A percentile compares a stretch with the other conserved stretches of the same genome.
phyloP scores from a whole-genome alignment of 2,888 invertebrate genomes.

The Drosophila ustulata region DNA sequence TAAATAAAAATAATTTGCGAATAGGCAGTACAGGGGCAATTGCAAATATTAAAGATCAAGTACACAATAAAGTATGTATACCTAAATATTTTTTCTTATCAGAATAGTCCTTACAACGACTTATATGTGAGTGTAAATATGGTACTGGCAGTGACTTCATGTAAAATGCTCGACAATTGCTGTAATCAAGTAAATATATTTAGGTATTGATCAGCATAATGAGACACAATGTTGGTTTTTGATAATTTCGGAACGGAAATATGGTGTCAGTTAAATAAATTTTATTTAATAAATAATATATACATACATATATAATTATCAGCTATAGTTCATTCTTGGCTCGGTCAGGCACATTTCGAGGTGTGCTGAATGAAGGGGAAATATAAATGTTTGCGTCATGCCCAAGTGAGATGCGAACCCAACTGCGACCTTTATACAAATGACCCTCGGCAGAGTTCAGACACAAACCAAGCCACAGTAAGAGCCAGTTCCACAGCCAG shows the following conservation, averaged over 20 bases:
- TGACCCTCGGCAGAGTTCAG: slow-evolving; percentile 49
- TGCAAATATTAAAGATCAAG: slow-evolving; percentile 32
- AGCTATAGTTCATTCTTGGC: slow-evolving; percentile 1
- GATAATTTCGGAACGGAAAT: slow-evolving; percentile 59
- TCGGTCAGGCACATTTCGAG: slow-evolving; percentile 27
- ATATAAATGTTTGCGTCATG: slow-evolving; percentile 67
- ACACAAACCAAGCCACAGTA: background rate
- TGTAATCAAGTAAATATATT: slow-evolving; percentile 54
- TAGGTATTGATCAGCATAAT: slow-evolving; percentile 61
- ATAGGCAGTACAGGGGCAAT: slow-evolving; percentile 21
- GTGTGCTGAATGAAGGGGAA: slow-evolving; percentile 31
- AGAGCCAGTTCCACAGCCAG: background rate
- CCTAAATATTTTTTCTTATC: slow-evolving; percentile 37
- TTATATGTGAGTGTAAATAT: slow-evolving; percentile 29
- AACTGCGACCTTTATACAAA: slow-evolving; percentile 46
- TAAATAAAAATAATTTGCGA: slow-evolving; percentile 24
- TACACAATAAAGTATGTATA: slow-evolving; percentile 28
- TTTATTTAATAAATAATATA: slow-evolving; percentile 61
- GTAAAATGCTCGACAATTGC: slow-evolving; percentile 46
- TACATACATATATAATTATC: slow-evolving; percentile 30
- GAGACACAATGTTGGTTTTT: slow-evolving; percentile 56
- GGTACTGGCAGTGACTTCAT: slow-evolving; percentile 29
- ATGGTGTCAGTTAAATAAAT: slow-evolving; percentile 69
- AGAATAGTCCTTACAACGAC: slow-evolving; percentile 23
- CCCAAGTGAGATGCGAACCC: slow-evolving; percentile 16